phyloP scores from a whole-genome alignment of 1,140 invertebrate species.

The Helicoverpa zea region DNA sequence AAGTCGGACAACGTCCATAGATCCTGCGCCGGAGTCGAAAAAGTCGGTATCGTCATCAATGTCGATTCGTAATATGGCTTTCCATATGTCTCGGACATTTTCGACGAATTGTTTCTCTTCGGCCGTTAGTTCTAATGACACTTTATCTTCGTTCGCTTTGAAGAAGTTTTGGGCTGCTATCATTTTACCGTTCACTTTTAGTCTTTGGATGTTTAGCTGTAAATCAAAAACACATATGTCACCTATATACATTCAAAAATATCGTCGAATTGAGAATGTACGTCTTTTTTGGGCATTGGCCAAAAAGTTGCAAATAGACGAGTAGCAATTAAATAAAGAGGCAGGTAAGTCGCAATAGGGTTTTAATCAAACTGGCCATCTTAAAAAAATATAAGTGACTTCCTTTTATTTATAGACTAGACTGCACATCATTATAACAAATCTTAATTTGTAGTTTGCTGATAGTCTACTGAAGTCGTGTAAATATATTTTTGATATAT shows the following conservation, averaged over 20 bases:
- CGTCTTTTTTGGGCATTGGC: too few species aligned
- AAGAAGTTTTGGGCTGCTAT: constrained; percentile 95
- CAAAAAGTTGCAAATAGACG: too few species aligned
- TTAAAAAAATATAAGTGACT: too few species aligned
- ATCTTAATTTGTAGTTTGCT: too few species aligned
- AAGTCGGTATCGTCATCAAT: constrained; percentile 95
- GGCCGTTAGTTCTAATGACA: constrained; percentile 90
- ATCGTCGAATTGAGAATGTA: neutral
- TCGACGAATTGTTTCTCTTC: constrained; percentile 91
- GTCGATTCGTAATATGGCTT: constrained; percentile 92
- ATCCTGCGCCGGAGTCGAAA: constrained; percentile 96
- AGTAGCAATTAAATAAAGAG: too few species aligned
- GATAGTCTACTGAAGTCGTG: too few species aligned
- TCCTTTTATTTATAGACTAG: too few species aligned
- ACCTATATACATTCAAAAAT: neutral
- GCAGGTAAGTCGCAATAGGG: too few species aligned
- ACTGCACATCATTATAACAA: too few species aligned
- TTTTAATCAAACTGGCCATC: too few species aligned
- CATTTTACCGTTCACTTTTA: constrained; percentile 93
- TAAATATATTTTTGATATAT: too few species aligned
- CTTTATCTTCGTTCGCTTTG: constrained; percentile 87
- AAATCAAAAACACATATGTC: neutral
- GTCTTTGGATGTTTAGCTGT: constrained; percentile 90
- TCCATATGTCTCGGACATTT: constrained; percentile 92
- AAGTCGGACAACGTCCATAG: constrained; percentile 98